Evolutionary conservation across 2,113 vertebrate genomes (phyloP).

Genomic region (Garra rufa): DNA sequence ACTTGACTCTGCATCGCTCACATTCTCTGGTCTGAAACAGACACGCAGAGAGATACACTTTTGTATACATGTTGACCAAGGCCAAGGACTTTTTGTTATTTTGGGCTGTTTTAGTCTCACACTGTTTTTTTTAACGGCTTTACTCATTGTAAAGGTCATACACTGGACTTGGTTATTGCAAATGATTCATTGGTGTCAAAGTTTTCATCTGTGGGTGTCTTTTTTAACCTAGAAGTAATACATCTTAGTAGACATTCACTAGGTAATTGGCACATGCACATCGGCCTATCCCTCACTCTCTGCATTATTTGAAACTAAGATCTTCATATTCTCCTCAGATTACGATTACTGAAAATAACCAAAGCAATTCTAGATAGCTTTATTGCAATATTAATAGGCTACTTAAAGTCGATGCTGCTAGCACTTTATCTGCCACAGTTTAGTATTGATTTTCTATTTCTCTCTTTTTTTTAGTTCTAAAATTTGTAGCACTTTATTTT

Average conservation of each 20-base stretch:
- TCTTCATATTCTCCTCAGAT: neutral
- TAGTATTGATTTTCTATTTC: neutral
- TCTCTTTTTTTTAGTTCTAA: neutral
- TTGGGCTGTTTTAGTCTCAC: neutral
- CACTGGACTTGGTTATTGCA: neutral
- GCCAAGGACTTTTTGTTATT: neutral
- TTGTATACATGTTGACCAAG: too few species aligned
- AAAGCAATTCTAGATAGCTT: neutral
- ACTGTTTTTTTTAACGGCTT: neutral
- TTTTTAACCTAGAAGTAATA: too few species aligned
- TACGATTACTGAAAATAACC: neutral
- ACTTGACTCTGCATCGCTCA: neutral
- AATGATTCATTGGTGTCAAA: neutral
- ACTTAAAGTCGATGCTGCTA: neutral
- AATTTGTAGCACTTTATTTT: too few species aligned
- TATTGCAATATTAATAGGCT: neutral
- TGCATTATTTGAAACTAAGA: neutral
- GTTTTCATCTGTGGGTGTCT: neutral
- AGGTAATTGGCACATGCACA: neutral
- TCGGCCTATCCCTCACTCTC: neutral
- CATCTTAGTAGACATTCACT: neutral
- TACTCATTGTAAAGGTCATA: neutral
- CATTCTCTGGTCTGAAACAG: neutral
- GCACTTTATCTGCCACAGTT: neutral
- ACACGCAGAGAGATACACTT: neutral